Base-by-base conservation (phyloP, 2,113 vertebrate species). In the Thunnus thynnus region DNA sequence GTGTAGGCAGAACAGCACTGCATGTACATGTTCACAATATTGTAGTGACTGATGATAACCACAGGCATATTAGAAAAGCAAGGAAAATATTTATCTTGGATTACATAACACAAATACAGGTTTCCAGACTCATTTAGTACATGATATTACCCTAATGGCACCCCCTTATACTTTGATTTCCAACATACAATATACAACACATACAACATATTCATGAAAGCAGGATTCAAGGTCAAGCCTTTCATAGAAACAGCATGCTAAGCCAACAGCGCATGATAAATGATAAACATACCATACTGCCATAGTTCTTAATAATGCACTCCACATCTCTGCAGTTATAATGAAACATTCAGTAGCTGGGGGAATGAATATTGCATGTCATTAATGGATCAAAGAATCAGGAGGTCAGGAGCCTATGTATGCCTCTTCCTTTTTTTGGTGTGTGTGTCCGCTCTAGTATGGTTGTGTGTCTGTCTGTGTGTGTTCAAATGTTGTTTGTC, bases 361-460 rank as follows among this genome's bases (percentile, higher is more conserved):
- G 54, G 57, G 30, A 76, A 90, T 91, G 66, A 92, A 92, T 92
- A 89, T 90, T 93, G 84, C 68, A 92, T 87, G 72, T 85, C 72
- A 89, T 89, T 90, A 87, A 88, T 88, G 86, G 86, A 92, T 89
- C 84, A 87, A 74, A 88, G 83, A 89, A 79, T 74, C 55, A 65
- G 78, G 71, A 72, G 86, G 89, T 91, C 88, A 89, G 75, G 27
- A 70, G 20, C 27, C 18, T 54, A 70, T 79, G 82, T 44, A 16
- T 68, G 65, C 44, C 36, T 41, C 36, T 1, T 41, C 36, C 7
- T 41, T 9, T 32, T 58, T 63, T 18, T 36, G 44, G 20, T 32
- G 7, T 57, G 70, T 72, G 36, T 73, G 22, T 67, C 8, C 5
- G 2, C 51, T 55, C 47, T 2, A 16, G 30, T n/a, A 10, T 22